These are phyloP conservation scores for Scolopax mira DNA, from an alignment of 2,113 vertebrate species.

Conservation along the genomic window DNA sequence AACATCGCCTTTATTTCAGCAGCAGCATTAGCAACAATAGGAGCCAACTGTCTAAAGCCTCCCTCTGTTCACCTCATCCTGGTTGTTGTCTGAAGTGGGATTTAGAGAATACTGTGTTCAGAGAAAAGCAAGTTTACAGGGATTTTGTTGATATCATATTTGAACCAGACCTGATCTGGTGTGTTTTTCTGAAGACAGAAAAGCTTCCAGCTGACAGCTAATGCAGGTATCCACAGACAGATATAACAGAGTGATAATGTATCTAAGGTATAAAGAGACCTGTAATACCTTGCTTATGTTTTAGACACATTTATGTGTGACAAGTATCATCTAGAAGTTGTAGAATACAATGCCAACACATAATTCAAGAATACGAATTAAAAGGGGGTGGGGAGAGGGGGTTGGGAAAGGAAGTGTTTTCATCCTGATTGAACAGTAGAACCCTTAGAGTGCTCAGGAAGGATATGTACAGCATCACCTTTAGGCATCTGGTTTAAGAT, in stretches of 20 bases:
- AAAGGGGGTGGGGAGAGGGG: background rate
- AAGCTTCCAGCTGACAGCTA: slow-evolving; percentile 6
- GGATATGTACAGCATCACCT: background rate
- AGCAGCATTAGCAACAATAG: background rate
- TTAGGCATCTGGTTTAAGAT: background rate
- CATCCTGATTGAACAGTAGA: background rate
- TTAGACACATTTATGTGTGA: background rate
- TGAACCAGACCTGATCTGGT: background rate
- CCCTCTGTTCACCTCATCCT: slow-evolving; percentile 5
- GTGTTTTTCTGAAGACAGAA: slow-evolving; percentile 2
- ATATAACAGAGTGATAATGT: background rate
- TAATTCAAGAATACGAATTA: background rate
- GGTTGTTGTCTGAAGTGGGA: slow-evolving; percentile 34
- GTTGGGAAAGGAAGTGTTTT: background rate
- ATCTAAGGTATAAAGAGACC: background rate
- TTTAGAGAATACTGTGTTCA: slow-evolving; percentile 15
- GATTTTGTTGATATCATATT: background rate
- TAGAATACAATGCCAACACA: background rate
- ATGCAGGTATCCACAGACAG: background rate
- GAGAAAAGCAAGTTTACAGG: slow-evolving; percentile 13
- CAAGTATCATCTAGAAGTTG: background rate
- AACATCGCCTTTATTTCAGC: background rate
- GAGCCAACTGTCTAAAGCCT: slow-evolving; percentile 10
- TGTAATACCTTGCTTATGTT: background rate
- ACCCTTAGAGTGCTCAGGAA: background rate